Base-by-base conservation (phyloP, 2,888 invertebrate species). In the Tinea pellionella region DNA sequence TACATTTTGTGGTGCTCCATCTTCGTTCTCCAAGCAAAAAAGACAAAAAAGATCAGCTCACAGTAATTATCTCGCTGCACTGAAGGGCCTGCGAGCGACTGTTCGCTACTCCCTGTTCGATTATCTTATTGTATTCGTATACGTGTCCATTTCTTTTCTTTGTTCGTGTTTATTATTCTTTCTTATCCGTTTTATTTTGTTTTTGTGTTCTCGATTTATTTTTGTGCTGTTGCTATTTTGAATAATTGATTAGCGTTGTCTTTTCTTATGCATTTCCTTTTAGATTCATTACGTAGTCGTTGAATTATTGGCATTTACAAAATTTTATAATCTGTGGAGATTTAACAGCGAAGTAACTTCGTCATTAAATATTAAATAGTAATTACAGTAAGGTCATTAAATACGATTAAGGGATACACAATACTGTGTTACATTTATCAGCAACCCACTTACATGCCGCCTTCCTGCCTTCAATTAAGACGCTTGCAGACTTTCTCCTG, bases 41-140 rank as follows among this genome's bases (percentile, higher is more conserved):
- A 70, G 71, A 53, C 42, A 60, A 70, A 63, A 64, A 64, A 62
- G 61, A 62, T 60, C 65, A 66, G 65, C 65, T 32, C 7, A 18
- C 64, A 62, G 72, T 77, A 78, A 80, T 79, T 80, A 80, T 76
- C 73, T 74, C 69, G 70, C 70, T 73, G 72, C 71, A 71, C 69
- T 69, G 71, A 72, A 74, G 73, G 74, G 74, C 70, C 70, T 61
- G 53, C 18, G 59, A 59, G 60, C 60, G 42, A 32, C 15, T 19
- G 19, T 57, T 24, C 47, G 16, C 47, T 32, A 19, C 57, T 57
- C 47, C 30, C 63, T 63, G 63, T 74, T 76, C 76, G 75, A 80
- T 80, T 80, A 78, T 82, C 62, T 82, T 81, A 79, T 84, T 77
- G 76, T 75, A 67, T 76, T 74, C 69, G 68, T 67, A 68, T 69